Evolutionary conservation across 2,888 invertebrate genomes (phyloP).

Genomic region (Hypercompe scribonia): DNA sequence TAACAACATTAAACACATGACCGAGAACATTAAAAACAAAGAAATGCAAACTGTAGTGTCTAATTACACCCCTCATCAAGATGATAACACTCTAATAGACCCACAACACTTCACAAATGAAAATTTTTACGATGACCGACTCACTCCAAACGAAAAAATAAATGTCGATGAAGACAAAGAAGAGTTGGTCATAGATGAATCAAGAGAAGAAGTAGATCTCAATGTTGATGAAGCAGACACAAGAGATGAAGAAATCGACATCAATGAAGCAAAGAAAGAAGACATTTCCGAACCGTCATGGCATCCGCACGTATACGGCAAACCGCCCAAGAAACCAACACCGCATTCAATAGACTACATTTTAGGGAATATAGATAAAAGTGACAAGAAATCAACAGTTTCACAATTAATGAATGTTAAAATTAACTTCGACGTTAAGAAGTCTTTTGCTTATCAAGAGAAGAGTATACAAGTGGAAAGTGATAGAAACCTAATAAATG

Average conservation of each 20-base stretch:
- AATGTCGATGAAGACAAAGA: slow-evolving; percentile 73
- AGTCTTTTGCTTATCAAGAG: slow-evolving; percentile 53
- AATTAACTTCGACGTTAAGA: slow-evolving; percentile 69
- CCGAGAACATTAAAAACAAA: slow-evolving; percentile 64
- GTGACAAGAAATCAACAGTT: slow-evolving; percentile 62
- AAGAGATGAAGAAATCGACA: slow-evolving; percentile 45
- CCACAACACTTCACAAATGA: slow-evolving; percentile 49
- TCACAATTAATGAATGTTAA: slow-evolving; percentile 76
- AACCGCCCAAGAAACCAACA: slow-evolving; percentile 93
- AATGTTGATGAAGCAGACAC: slow-evolving; percentile 43
- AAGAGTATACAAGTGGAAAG: slow-evolving; percentile 78
- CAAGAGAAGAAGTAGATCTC: slow-evolving; percentile 53
- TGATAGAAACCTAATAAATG: slow-evolving; percentile 69
- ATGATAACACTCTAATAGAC: slow-evolving; percentile 56
- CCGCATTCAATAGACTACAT: slow-evolving; percentile 96
- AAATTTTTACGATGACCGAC: slow-evolving; percentile 63
- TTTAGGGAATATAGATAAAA: slow-evolving; percentile 84
- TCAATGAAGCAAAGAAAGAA: slow-evolving; percentile 55
- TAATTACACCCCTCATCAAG: slow-evolving; percentile 65
- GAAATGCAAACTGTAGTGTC: slow-evolving; percentile 81
- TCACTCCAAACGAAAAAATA: slow-evolving; percentile 71
- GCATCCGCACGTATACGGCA: slow-evolving; percentile 96
- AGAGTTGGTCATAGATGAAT: slow-evolving; percentile 66
- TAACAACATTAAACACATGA: slow-evolving; percentile 73
- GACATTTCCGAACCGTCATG: slow-evolving; percentile 85